Base-by-base conservation (phyloP, 2,888 invertebrate genomes). In the Eutolmus rufibarbis region DNA sequence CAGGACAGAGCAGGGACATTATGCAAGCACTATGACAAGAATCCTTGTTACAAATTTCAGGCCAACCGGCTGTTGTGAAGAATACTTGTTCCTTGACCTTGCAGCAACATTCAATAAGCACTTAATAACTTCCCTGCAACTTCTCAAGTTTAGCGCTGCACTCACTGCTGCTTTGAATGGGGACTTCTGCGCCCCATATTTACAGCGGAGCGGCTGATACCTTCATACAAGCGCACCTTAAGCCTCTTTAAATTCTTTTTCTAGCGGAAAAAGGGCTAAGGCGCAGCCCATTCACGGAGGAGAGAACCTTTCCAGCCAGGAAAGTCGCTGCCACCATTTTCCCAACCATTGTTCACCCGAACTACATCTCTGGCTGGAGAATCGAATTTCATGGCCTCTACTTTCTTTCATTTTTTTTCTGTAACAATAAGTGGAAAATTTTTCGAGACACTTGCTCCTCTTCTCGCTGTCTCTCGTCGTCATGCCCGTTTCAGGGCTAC, bases 321-420 rank as follows among this genome's bases (percentile, higher is more conserved):
- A 51, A 76, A 82, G 82, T 82, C 82, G 34, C 66, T 37, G n/a
- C 66, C 23, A 28, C 28, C 46, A 82, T 57, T 82, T 37, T 57
- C 31, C 66, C 66, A 66, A 9, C 28, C 82, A 82, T 82, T 82
- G 82, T 82, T 82, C 82, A 66, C 23, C 34, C 37, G 31, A 82
- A 57, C 82, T 51, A 81, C 34, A 51, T 34, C 82, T 40, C 37
- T 37, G 82, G 37, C n/a, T 37, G 37, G 51, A 66, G 82, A 82
- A 37, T 82, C 82, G 82, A 82, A 82, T 82, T 82, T 82, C 82
- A 82, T 82, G 82, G 82, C 66, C 82, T 82, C 57, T 57, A 82
- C 82, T 82, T 79, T 82, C 57, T 82, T 82, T 51, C 57, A 82
- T 66, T 57, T 82, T 34, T 82, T 79, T 19, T 34, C 56, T 76